Conservation (phyloP, 2,888 invertebrate species). For the Campoplex nolae region DNA sequence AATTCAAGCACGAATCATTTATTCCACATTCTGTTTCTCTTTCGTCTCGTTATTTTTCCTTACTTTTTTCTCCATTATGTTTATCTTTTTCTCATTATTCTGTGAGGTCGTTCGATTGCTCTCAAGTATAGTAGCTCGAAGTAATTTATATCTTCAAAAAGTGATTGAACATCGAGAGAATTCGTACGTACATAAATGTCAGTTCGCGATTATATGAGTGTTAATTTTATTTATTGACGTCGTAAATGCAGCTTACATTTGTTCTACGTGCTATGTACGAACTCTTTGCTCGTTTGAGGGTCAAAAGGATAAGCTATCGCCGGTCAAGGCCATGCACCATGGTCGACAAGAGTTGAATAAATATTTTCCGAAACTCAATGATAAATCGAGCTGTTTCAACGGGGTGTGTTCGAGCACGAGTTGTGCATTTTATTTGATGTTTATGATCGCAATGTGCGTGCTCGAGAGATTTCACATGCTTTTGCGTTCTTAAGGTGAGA, state of each 20-base stretch:
- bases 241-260: not conserved
- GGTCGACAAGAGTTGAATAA: slow-evolving; percentile 61
- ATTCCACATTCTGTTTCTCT: slow-evolving; percentile 2
- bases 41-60: not conserved
- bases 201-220: not conserved
- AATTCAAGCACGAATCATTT: not conserved
- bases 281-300: slow-evolving; percentile 11
- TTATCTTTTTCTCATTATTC: slow-evolving; percentile 2
- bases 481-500: slow-evolving; percentile 14
- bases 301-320: slow-evolving; percentile 57
- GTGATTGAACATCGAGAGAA: slow-evolving; percentile 23
- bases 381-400: slow-evolving; percentile 5
- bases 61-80: not conserved
- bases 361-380: slow-evolving; percentile 62
- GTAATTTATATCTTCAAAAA: slow-evolving; percentile 17
- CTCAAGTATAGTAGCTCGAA: slow-evolving; percentile 50
- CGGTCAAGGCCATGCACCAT: slow-evolving; percentile 64
- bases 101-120: slow-evolving; percentile 22
- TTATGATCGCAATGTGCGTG: not conserved
- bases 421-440: slow-evolving; percentile 8
- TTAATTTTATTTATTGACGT: not conserved
- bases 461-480: slow-evolving; percentile 4
- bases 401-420: not conserved
- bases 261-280: not conserved
- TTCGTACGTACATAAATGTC: not conserved